Percentiles rank a stretch among this genome's conserved stretches.
These are phyloP conservation scores for Mayetiola destructor DNA, from an alignment of 2,888 invertebrate species.

Conservation along the genomic window DNA sequence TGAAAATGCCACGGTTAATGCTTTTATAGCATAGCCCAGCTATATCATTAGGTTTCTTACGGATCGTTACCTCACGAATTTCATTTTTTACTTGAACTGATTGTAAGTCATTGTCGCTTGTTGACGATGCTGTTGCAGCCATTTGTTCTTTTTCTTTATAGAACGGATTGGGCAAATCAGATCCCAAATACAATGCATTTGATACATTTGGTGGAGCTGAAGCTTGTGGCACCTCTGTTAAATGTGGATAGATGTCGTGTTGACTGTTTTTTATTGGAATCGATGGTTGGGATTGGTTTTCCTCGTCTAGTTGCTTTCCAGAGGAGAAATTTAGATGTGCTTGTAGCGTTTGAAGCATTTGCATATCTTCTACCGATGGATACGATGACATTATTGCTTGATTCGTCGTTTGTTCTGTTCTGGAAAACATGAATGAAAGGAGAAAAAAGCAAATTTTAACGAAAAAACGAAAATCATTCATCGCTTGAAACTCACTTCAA, in stretches of 20 bases:
- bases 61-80: constrained; percentile 62
- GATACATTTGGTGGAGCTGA: constrained; percentile 38
- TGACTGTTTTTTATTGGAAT: constrained; percentile 21
- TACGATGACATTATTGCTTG: no score
- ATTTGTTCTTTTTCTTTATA: no score
- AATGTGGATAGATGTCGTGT: constrained; percentile 20
- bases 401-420: no score
- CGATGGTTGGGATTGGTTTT: constrained; percentile 16
- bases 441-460: no score
- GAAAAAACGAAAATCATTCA: no score
- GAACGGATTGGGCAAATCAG: no score
- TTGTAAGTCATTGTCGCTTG: constrained; percentile 49
- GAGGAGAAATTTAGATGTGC: constrained; percentile 39
- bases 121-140: constrained; percentile 24
- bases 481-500: no score
- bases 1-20: constrained; percentile 75
- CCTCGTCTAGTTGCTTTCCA: constrained; percentile 21
- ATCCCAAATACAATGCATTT: constrained; percentile 51
- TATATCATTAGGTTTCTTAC: constrained; percentile 71
- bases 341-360: constrained; percentile 68
- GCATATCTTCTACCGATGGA: constrained; percentile 88
- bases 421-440: no score
- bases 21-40: constrained; percentile 67
- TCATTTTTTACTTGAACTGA: constrained; percentile 73
- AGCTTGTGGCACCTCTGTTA: constrained; percentile 17